Evolutionary conservation across 2,113 vertebrate species (phyloP), one percentile per base, ranked within the genome.

Genomic region (Tympanuchus pallidicinctus): DNA sequence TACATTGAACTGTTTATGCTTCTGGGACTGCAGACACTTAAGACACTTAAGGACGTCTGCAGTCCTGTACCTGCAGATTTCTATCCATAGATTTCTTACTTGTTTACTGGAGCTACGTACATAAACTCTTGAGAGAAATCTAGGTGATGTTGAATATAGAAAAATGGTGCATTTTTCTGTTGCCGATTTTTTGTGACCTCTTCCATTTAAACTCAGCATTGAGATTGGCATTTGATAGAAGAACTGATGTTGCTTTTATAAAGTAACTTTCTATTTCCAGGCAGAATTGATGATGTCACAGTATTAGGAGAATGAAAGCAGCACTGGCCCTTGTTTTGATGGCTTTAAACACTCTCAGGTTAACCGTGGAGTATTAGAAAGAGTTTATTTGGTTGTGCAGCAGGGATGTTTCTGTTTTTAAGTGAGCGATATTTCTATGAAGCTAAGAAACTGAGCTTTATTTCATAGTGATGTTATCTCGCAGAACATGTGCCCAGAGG

Each of bases 371-470:
- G 43, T n/a, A 7, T 90, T 27, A 61, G 73, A 92, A 92, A 76
- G 32, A 45, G 19, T 15, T 11, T 74, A 9, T 92, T 91, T 28
- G n/a, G 8, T 81, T 91, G 34, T 2, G 0, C 28, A 66, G 43
- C 1, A 6, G n/a, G 78, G 32, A 3, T 84, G 28, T 60, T 79
- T 74, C n/a, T 75, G 3, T 71, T 85, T 50, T 28, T 48, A 77
- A 82, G 45, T 45, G 69, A 94, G 65, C 78, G 74, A 70, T 67
- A 22, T 57, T 87, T 87, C 59, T 17, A 57, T 61, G 71, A 79
- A 85, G 63, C 42, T 20, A 56, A 66, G 21, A 9, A 27, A 32
- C 56, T 88, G 47, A 42, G 74, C 91, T 82, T 1, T 90, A 45
- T 91, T 86, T 94, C 59, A 6, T 85, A 47, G 88, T 54, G 65